These are phyloP conservation scores for Lanistes nyassanus DNA, from an alignment of 1,140 invertebrate species.

Conservation along the genomic window DNA sequence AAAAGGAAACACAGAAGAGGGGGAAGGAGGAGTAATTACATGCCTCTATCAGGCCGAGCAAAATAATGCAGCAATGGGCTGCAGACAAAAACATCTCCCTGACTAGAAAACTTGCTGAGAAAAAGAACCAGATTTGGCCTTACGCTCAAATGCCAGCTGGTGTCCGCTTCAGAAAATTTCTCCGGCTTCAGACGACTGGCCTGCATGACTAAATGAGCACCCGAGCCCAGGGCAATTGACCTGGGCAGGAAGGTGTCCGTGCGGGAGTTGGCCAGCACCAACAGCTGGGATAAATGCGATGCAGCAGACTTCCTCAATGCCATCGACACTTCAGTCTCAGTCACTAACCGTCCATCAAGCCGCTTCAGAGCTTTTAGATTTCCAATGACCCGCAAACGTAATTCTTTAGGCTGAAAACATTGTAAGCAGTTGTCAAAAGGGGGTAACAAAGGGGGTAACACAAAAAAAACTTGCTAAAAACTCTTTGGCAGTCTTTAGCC, in stretches of 20 bases:
- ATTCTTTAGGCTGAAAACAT: conserved; percentile 51
- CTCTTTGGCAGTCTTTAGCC: no score
- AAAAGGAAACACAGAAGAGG: no score
- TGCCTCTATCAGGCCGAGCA: no score
- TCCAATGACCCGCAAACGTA: conserved; percentile 58
- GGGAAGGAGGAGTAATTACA: no score
- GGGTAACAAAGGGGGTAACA: no score
- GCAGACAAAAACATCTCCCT: no score
- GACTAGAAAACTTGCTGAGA: no score
- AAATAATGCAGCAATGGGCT: no score
- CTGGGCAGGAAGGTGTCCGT: conserved; percentile 52
- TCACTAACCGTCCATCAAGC: conserved; percentile 52
- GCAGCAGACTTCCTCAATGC: conserved; percentile 62
- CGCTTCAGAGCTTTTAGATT: conserved; percentile 57
- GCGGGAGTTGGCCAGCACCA: conserved; percentile 55
- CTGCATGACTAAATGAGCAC: conserved; percentile 49
- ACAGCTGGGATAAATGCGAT: conserved; percentile 62
- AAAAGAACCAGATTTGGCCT: background rate
- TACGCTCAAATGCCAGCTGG: conserved; percentile 59
- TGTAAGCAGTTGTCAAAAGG: no score
- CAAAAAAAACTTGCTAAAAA: no score
- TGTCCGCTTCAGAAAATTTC: conserved; percentile 54
- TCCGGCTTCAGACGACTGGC: conserved; percentile 55
- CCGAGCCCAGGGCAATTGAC: conserved; percentile 50
- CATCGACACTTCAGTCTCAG: conserved; percentile 56